Evolutionary conservation across 2,888 invertebrate genomes (phyloP), one percentile per base, ranked within the genome.

Genomic region (Orchesellides sinensis): DNA sequence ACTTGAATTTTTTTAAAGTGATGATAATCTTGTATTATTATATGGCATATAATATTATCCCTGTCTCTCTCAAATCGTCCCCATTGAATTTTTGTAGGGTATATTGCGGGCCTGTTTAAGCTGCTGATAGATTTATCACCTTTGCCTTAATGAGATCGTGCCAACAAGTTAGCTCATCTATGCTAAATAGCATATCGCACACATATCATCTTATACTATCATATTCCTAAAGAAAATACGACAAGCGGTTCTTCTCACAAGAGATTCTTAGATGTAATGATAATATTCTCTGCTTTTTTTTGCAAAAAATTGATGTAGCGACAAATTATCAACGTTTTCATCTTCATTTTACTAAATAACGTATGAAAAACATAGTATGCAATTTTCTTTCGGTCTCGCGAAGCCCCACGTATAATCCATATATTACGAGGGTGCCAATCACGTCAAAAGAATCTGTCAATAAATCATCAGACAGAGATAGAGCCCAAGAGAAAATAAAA

Each of bases 141-240:
- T 75, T 54, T 66, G 52, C 54, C 75, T 75, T 75, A 75, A 75
- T 75, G 75, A 75, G 75, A 75, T 75, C 75, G 75, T 75, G 75
- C 75, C 66, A 75, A 75, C 29, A 63, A 59, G 63, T 74, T 74
- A 61, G 40, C 74, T 74, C 49, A 49, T 63, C 63, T 74, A 47
- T 59, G 72, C 72, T 72, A 72, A 72, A 72, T 32, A 72, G 45
- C 47, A 35, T 56, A 70, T 70, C 27, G 35, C 70, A 70, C 52
- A 69, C 47, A 47, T 49, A 25, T 47, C 66, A 49, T 61, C 61
- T 32, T 14, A 56, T 25, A 23, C 23, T 52, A 17, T 21, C 17
- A 21, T 17, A 21, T 52, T 52, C 21, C 52, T 19, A 52, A 52
- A 52, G 25, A n/a, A n/a, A 40, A 40, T 10, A 40, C n/a, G 10